Evolutionary conservation across 92 coral and sea anemone species (phyloP).

Genomic region (Porites evermanni): DNA sequence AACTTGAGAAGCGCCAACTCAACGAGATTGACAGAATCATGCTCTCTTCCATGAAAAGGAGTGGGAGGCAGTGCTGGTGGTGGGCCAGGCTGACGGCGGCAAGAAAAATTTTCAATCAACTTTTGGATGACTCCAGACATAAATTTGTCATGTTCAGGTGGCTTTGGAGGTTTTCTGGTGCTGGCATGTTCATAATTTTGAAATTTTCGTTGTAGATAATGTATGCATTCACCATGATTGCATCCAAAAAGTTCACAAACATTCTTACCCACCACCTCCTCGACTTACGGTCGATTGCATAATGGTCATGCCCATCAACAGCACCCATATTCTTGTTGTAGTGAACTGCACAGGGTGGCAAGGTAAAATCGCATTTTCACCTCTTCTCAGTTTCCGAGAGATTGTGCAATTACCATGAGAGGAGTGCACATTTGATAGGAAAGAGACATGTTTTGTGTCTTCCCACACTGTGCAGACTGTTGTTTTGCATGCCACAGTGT

Average conservation of each 20-base stretch:
- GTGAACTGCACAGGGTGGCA: conserved; percentile 10
- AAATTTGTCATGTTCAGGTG: conserved; percentile 8
- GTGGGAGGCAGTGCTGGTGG: conserved; percentile 43
- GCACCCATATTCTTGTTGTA: conserved; percentile 15
- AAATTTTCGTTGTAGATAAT: conserved; percentile 19
- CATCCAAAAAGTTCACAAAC: no score
- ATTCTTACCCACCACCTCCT: neutral
- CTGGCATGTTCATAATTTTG: conserved; percentile 45
- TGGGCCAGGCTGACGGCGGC: conserved; percentile 57
- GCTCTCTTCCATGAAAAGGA: neutral
- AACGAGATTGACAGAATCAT: no score
- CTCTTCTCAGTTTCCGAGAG: no score
- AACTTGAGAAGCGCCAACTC: no score
- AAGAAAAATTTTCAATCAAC: conserved; percentile 50
- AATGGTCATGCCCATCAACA: conserved; percentile 7
- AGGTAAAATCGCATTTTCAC: neutral
- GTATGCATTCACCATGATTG: no score
- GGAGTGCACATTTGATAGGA: no score
- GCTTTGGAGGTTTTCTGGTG: conserved; percentile 43
- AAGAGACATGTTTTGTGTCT: no score
- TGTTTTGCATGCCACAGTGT: no score
- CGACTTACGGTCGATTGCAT: conserved; percentile 32
- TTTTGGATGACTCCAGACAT: no score
- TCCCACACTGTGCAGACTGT: no score
- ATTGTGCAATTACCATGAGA: no score